Percentiles rank a stretch among this genome's conserved stretches.
phyloP scores from a whole-genome alignment of 2,113 vertebrate species.

The Cheirogaleus medius region DNA sequence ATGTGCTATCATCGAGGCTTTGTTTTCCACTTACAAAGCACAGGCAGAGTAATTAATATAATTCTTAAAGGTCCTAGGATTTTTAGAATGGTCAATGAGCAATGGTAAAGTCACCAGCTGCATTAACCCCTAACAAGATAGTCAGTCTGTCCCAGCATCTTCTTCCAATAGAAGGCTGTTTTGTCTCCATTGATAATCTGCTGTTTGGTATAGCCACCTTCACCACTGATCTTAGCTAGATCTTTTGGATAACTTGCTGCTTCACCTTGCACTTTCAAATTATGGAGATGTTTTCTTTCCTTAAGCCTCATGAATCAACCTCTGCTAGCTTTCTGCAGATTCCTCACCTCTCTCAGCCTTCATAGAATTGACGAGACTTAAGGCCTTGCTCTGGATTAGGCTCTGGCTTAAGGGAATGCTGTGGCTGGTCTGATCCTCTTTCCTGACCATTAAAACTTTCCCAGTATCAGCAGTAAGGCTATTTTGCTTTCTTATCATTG shows the following conservation, averaged over 20 bases:
- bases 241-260: not conserved
- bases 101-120: not conserved
- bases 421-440: not conserved
- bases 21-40: not conserved
- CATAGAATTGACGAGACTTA: not conserved
- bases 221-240: not conserved
- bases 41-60: not conserved
- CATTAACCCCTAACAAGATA: not conserved
- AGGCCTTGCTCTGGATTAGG: not conserved
- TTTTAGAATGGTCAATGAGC: not conserved
- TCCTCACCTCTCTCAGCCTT: not conserved
- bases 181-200: not conserved
- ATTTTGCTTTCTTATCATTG: not conserved
- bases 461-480: not conserved
- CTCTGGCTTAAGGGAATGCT: not conserved
- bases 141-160: not conserved
- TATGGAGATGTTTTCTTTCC: not conserved
- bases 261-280: not conserved
- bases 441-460: not conserved
- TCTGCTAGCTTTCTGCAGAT: not conserved
- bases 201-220: not conserved
- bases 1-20: not conserved
- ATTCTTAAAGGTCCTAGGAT: not conserved
- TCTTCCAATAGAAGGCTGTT: not conserved
- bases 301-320: not conserved